These are phyloP conservation scores for Parauchenoglanis ngamensis DNA, from an alignment of 2,797 vertebrate species.

Conservation along the genomic window DNA sequence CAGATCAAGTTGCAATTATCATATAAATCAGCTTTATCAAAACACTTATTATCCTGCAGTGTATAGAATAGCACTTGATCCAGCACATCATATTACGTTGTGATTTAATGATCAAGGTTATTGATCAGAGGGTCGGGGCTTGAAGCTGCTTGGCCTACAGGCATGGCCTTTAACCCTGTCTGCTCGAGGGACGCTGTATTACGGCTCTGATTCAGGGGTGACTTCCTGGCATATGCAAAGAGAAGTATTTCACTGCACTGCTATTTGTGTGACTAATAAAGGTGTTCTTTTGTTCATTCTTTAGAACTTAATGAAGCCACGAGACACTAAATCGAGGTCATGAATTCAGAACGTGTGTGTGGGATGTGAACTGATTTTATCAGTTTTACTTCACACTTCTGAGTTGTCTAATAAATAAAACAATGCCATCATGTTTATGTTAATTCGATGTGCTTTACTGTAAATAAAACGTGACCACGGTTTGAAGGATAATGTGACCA, in stretches of 20 bases:
- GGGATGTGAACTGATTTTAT: background rate
- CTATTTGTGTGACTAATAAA: conserved; percentile 8
- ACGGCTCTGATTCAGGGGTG: background rate
- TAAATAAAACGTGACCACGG: too few relatives aligned
- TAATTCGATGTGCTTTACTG: background rate
- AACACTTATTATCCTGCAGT: too few relatives aligned
- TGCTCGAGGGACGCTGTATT: background rate
- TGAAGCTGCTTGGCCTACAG: background rate
- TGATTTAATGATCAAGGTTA: background rate
- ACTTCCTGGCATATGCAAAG: background rate
- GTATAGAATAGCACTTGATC: background rate
- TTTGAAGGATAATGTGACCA: background rate
- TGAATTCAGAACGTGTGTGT: background rate
- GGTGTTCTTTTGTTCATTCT: background rate
- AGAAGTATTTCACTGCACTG: background rate
- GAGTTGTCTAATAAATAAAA: background rate
- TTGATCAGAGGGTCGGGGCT: background rate
- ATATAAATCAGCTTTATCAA: background rate
- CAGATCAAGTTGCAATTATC: background rate
- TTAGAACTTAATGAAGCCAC: background rate
- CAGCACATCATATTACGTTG: background rate
- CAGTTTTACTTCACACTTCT: background rate
- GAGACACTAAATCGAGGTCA: background rate
- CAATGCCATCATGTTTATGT: background rate
- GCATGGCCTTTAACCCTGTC: background rate